A percentile compares a stretch with the other conserved stretches of the same genome.
phyloP scores from a whole-genome alignment of 2,113 vertebrate genomes.

The Synchiropus splendidus region DNA sequence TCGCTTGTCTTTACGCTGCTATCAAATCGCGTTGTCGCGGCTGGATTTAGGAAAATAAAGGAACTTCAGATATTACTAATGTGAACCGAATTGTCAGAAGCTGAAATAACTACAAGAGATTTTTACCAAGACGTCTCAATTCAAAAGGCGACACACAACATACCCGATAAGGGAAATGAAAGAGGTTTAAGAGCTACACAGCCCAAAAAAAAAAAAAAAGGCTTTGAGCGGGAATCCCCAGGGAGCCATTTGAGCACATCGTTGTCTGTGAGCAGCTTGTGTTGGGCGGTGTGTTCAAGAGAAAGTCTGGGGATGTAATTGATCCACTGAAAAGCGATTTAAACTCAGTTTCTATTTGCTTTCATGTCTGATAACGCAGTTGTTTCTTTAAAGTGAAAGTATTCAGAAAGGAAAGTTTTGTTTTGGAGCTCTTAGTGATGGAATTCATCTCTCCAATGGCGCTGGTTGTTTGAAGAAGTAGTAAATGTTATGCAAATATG shows the following conservation, averaged over 20 bases:
- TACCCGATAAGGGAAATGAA: slow-evolving; percentile 30
- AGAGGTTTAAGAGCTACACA: slow-evolving; percentile 28
- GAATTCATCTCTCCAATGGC: too few species aligned
- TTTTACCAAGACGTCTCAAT: slow-evolving; percentile 22
- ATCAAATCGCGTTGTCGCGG: too few species aligned
- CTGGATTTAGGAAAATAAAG: slow-evolving; percentile 20
- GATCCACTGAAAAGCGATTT: slow-evolving; percentile 36
- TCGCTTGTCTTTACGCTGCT: too few species aligned
- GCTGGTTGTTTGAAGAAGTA: too few species aligned
- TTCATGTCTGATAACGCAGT: slow-evolving; percentile 22
- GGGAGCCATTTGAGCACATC: slow-evolving; percentile 33
- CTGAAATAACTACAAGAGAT: slow-evolving; percentile 11
- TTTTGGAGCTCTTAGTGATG: neutral
- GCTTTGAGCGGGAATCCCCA: slow-evolving; percentile 30
- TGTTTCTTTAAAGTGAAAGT: slow-evolving; percentile 9
- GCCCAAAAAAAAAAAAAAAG: slow-evolving; percentile 1
- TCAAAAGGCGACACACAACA: slow-evolving; percentile 34
- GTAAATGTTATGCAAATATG: too few species aligned
- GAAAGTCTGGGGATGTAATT: slow-evolving; percentile 26
- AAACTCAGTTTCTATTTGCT: slow-evolving; percentile 13
- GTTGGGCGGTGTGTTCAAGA: too few species aligned
- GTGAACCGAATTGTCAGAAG: slow-evolving; percentile 20
- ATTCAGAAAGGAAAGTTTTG: slow-evolving; percentile 1
- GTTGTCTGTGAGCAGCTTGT: slow-evolving; percentile 35
- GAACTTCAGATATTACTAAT: slow-evolving; percentile 16